Evolutionary conservation across 2,888 invertebrate genomes (phyloP).

Genomic region (Deroplatys truncata): DNA sequence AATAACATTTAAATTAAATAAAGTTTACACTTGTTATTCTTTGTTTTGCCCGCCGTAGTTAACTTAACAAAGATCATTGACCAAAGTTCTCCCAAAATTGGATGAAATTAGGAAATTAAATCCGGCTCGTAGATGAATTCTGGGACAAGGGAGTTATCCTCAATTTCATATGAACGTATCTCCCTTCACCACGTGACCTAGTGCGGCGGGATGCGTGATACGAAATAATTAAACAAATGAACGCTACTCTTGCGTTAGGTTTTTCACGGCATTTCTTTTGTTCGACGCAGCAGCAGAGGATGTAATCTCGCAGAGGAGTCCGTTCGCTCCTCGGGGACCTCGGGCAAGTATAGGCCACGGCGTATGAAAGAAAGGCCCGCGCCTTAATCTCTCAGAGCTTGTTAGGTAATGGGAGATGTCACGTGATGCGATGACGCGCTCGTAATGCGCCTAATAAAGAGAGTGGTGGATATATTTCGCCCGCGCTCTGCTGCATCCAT

Average conservation of each 20-base stretch:
- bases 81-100: too few relatives aligned
- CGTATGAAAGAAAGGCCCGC: background rate
- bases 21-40: too few relatives aligned
- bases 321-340: background rate
- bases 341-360: background rate
- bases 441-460: background rate
- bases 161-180: too few relatives aligned
- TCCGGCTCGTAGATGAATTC: too few relatives aligned
- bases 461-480: background rate
- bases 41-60: too few relatives aligned
- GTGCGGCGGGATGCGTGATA: background rate
- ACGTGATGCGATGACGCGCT: background rate
- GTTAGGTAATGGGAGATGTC: background rate
- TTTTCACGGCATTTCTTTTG: background rate
- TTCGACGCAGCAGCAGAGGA: background rate
- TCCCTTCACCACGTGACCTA: background rate
- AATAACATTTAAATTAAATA: too few relatives aligned
- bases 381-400: background rate
- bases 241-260: background rate
- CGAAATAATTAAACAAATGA: background rate
- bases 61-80: too few relatives aligned
- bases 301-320: background rate
- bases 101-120: too few relatives aligned
- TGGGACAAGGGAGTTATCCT: too few relatives aligned
- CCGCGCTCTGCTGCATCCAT: background rate